Conservation (phyloP, 2,888 invertebrate species). For the Siphlonurus alternatus region DNA sequence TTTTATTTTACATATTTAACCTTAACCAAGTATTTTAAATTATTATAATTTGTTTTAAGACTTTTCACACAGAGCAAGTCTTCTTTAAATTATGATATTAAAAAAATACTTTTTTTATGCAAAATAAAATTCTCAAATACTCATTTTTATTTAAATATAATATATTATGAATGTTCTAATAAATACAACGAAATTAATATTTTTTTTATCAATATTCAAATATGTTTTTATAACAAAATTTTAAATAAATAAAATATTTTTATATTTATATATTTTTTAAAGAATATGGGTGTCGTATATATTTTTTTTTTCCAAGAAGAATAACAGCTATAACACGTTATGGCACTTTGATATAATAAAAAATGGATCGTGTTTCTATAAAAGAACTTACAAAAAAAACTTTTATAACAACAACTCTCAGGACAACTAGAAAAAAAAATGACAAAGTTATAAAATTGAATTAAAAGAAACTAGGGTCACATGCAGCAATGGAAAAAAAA, state of each 20-base stretch:
- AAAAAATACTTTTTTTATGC: too few species aligned
- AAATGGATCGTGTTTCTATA: neutral
- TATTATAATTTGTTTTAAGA: too few species aligned
- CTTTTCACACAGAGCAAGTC: too few species aligned
- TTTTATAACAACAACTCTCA: neutral
- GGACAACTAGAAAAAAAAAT: neutral
- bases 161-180: too few species aligned
- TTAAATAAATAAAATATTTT: neutral
- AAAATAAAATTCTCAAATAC: too few species aligned
- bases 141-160: too few species aligned
- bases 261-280: neutral
- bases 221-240: too few species aligned
- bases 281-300: neutral
- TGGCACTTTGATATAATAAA: neutral
- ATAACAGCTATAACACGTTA: neutral
- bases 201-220: too few species aligned
- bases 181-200: too few species aligned
- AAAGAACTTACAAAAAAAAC: neutral
- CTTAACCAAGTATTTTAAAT: too few species aligned
- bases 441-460: neutral
- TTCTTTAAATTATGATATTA: too few species aligned
- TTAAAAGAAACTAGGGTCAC: neutral
- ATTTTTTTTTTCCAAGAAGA: neutral
- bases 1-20: too few species aligned
- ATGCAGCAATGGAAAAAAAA: neutral